phyloP scores from a whole-genome alignment of 2,888 invertebrate genomes.

The Acronicta psi region DNA sequence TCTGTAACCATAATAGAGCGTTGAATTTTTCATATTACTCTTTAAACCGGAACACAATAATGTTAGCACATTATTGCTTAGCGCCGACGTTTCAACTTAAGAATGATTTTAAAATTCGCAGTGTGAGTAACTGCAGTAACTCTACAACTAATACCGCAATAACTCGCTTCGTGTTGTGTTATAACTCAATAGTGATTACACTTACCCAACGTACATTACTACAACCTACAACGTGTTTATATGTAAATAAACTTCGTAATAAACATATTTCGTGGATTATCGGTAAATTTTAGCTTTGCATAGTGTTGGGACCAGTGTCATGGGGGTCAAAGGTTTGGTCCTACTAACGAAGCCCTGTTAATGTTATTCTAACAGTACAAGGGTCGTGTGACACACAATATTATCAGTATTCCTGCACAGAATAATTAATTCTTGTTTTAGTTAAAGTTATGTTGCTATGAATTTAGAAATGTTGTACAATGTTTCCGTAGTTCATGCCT shows the following conservation, averaged over 20 bases:
- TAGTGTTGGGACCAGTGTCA: slow-evolving; percentile 18
- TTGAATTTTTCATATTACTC: no score
- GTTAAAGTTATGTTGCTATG: neutral
- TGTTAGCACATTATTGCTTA: no score
- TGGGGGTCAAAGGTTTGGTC: slow-evolving; percentile 11
- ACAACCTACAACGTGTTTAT: slow-evolving; percentile 8
- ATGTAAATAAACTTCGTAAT: slow-evolving; percentile 24
- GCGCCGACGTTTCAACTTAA: no score
- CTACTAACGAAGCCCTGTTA: slow-evolving; percentile 5
- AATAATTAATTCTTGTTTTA: neutral
- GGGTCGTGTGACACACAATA: slow-evolving; percentile 2
- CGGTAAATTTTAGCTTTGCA: slow-evolving; percentile 4
- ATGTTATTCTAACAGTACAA: slow-evolving; percentile 9
- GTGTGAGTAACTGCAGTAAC: no score
- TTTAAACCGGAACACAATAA: no score
- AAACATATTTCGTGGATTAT: slow-evolving; percentile 37
- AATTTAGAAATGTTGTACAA: neutral
- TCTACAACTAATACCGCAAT: no score
- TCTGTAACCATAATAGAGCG: no score
- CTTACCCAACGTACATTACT: no score
- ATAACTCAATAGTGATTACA: neutral
- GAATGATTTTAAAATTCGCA: no score
- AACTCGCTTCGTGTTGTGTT: no score
- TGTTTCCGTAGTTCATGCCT: neutral
- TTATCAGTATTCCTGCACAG: slow-evolving; percentile 5